phyloP scores from a whole-genome alignment of 2,797 vertebrate species.

The Eospalax fontanierii region DNA sequence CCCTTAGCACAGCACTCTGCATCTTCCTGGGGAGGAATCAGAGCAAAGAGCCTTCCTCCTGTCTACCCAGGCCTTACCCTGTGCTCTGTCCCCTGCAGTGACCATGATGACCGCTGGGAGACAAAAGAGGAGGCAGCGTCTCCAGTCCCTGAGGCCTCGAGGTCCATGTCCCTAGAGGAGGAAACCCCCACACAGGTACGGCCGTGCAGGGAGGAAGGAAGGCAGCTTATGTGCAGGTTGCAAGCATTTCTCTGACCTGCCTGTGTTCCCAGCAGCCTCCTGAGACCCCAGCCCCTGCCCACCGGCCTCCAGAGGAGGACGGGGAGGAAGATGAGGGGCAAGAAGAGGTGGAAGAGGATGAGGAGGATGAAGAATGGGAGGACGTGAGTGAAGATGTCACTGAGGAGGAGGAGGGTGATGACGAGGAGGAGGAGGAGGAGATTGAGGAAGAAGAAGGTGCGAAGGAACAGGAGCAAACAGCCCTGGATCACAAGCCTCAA shows the following conservation, averaged over 20 bases:
- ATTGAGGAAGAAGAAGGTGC: constrained; percentile 52
- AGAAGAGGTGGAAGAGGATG: constrained; percentile 55
- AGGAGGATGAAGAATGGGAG: constrained; percentile 54
- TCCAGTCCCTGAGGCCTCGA: not conserved
- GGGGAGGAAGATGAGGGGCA: constrained; percentile 85
- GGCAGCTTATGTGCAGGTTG: fast-evolving
- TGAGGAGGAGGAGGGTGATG: constrained; percentile 34
- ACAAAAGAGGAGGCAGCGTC: constrained; percentile 83
- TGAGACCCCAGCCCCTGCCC: constrained; percentile 43
- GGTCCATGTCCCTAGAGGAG: not conserved
- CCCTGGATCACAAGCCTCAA: not conserved
- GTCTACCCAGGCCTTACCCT: not conserved
- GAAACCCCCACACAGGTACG: constrained; percentile 57
- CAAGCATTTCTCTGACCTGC: not conserved
- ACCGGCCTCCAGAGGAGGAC: constrained; percentile 81
- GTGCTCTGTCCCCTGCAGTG: constrained; percentile 86
- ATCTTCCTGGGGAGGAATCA: not conserved
- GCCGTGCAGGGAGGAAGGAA: not conserved
- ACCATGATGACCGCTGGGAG: constrained; percentile 97
- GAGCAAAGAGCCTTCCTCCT: not conserved
- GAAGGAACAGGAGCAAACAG: not conserved
- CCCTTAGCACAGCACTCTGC: not conserved
- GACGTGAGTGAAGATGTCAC: constrained; percentile 52
- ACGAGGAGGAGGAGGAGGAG: constrained; percentile 55
- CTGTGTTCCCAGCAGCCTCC: constrained; percentile 59